phyloP scores from a whole-genome alignment of 2,888 invertebrate genomes.

The Petrophora chlorosata region DNA sequence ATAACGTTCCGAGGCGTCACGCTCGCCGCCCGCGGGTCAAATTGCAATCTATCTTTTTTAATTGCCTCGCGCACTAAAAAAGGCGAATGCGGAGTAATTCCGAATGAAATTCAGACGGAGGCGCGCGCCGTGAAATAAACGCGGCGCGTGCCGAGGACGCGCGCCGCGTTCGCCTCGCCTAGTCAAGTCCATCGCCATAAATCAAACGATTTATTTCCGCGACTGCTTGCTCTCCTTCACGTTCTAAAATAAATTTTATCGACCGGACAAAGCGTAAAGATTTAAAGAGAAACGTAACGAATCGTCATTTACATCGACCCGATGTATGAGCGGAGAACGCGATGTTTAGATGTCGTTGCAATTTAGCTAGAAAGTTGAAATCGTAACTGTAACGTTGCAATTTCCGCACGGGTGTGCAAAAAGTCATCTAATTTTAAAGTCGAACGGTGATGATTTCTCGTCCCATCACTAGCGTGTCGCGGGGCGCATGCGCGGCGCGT shows the following conservation, averaged over 20 bases:
- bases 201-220: slow-evolving; percentile 69
- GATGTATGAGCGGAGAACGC: slow-evolving; percentile 42
- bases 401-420: slow-evolving; percentile 67
- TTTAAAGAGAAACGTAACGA: slow-evolving; percentile 52
- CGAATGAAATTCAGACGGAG: slow-evolving; percentile 62
- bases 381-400: slow-evolving; percentile 62
- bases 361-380: slow-evolving; percentile 63
- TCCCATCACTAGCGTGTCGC: slow-evolving; percentile 77
- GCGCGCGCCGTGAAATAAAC: slow-evolving; percentile 74
- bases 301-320: slow-evolving; percentile 41
- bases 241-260: slow-evolving; percentile 40
- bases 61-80: slow-evolving; percentile 73
- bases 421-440: slow-evolving; percentile 71
- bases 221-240: slow-evolving; percentile 63
- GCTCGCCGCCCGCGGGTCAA: slow-evolving; percentile 77
- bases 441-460: slow-evolving; percentile 77
- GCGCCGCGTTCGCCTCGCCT: slow-evolving; percentile 38
- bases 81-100: slow-evolving; percentile 66
- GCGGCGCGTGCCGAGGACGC: slow-evolving; percentile 39
- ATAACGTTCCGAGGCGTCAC: slow-evolving; percentile 75
- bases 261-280: slow-evolving; percentile 55
- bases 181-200: slow-evolving; percentile 54
- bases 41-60: slow-evolving; percentile 82
- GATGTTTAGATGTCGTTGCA: slow-evolving; percentile 41
- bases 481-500: slow-evolving; percentile 76